Evolutionary conservation across 2,888 invertebrate genomes (phyloP).

Genomic region (Agrochola macilenta): DNA sequence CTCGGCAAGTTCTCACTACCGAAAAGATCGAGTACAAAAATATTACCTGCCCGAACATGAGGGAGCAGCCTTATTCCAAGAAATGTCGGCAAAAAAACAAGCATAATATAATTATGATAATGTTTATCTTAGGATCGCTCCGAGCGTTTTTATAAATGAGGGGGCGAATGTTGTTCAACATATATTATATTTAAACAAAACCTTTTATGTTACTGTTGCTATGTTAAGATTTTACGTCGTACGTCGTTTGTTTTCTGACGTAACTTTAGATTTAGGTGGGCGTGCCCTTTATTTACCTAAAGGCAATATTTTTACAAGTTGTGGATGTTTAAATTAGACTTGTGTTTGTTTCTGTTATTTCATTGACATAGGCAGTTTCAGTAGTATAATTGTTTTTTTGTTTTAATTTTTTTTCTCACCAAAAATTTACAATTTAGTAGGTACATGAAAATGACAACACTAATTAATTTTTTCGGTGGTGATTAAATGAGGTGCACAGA

Average conservation of each 20-base stretch:
- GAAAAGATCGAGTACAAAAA: background rate
- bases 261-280: conserved; percentile 16
- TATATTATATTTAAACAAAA: conserved; percentile 45
- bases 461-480: too few relatives aligned
- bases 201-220: conserved; percentile 1
- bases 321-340: conserved; percentile 1
- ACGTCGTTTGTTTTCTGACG: background rate
- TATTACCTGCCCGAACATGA: background rate
- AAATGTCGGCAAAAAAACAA: conserved; percentile 22
- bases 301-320: conserved; percentile 18
- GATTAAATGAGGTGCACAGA: too few relatives aligned
- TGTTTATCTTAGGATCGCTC: conserved; percentile 43
- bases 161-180: conserved; percentile 30
- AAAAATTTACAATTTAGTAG: too few relatives aligned
- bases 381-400: too few relatives aligned
- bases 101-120: conserved; percentile 45
- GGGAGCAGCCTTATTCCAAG: conserved; percentile 10
- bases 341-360: background rate
- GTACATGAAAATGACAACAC: too few relatives aligned
- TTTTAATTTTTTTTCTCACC: too few relatives aligned
- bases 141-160: conserved; percentile 35
- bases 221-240: background rate
- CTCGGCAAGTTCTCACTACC: background rate
- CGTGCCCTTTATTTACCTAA: background rate
- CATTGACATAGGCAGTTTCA: background rate